Conservation (phyloP, 2,113 vertebrate species). For the Isichthys henryi region DNA sequence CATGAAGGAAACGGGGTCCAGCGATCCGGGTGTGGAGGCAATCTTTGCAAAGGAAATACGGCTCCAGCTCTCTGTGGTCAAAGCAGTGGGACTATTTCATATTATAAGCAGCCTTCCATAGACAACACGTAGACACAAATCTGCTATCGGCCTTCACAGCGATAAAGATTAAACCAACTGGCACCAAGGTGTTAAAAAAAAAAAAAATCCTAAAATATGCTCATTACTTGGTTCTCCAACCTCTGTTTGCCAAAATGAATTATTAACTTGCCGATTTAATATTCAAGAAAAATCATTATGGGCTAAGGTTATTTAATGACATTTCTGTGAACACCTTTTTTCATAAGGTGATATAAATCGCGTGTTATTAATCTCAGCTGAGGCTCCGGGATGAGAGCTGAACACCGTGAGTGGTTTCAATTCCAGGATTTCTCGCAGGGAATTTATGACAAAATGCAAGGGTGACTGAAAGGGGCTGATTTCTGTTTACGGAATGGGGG, state of each 20-base stretch:
- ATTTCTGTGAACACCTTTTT: conserved; percentile 10
- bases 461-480: not conserved
- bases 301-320: conserved; percentile 19
- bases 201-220: not conserved
- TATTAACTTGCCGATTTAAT: conserved; percentile 14
- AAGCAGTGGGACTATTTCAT: not conserved
- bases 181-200: not conserved
- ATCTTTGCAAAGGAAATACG: not conserved
- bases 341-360: conserved; percentile 14
- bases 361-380: conserved; percentile 14
- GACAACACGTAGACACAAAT: not conserved
- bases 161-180: not conserved
- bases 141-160: not conserved
- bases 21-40: not conserved
- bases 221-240: not conserved
- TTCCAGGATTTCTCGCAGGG: not conserved
- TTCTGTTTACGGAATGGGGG: not conserved
- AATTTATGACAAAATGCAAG: conserved; percentile 11
- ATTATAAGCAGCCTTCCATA: not conserved
- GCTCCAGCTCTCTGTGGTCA: not conserved
- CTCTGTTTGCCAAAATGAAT: conserved; percentile 9
- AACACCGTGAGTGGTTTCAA: not conserved
- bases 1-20: not conserved
- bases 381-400: not conserved
- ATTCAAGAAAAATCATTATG: conserved; percentile 18